These are phyloP conservation scores for Fabriciana adippe DNA, from an alignment of 2,888 invertebrate species.

Conservation along the genomic window DNA sequence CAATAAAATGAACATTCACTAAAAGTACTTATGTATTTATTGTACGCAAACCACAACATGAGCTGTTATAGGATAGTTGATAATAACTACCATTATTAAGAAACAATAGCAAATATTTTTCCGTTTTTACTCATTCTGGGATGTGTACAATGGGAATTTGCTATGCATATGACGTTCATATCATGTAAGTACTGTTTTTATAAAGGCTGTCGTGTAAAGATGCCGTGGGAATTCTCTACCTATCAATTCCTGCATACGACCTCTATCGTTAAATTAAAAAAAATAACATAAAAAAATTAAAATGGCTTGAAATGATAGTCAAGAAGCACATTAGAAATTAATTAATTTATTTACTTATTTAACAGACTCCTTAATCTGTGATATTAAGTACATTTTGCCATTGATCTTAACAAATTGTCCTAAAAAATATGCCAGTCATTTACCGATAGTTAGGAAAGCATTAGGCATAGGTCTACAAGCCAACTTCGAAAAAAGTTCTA, in stretches of 20 bases:
- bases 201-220: not conserved
- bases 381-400: not conserved
- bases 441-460: constrained; percentile 14
- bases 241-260: not conserved
- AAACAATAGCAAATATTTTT: constrained; percentile 29
- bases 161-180: not conserved
- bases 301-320: not conserved
- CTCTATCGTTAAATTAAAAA: not conserved
- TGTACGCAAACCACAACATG: no score
- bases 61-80: no score
- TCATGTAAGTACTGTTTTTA: no score
- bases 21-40: no score
- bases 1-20: no score
- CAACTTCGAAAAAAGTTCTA: not conserved
- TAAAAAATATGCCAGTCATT: constrained; percentile 11
- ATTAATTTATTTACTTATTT: no score
- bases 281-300: not conserved
- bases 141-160: constrained; percentile 29
- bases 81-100: constrained; percentile 18
- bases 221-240: not conserved
- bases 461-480: constrained; percentile 11
- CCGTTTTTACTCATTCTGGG: constrained; percentile 24
- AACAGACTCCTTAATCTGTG: not conserved
- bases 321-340: no score
- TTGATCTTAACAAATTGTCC: not conserved